Evolutionary conservation across 2,888 invertebrate genomes (phyloP), one percentile per base, ranked within the genome.

Genomic region (Agrotis clavis): DNA sequence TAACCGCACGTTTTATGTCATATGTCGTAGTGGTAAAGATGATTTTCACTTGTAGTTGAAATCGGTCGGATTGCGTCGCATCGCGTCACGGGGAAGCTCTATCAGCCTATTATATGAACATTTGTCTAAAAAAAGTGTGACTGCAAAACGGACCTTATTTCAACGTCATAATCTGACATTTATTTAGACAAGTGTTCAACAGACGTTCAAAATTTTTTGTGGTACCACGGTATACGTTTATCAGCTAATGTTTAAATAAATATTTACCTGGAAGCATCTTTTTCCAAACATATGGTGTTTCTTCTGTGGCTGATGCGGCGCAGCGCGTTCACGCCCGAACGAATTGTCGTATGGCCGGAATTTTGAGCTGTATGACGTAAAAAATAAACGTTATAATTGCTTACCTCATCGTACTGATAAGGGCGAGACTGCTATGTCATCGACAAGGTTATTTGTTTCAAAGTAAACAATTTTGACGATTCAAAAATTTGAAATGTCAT

Each of bases 281-380:
- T 99, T 98, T 11, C 98, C 99, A 90, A 98, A 99, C 98, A 99
- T 98, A 88, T 99, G 99, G 90, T 99, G 98, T 92, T 99, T 99
- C 95, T 99, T 99, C 93, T 99, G 98, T 0, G 96, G 92, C 18
- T 92, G 94, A 57, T 94, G 95, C 0, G 94, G 85, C 0, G 92
- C 96, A 25, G 92, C 93, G n/a, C 92, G 93, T 81, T 92, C 97
- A 85, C 89, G 97, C 41, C 91, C 97, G 63, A 93, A 95, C 11
- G 91, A 87, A 6, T 86, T 90, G 25, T 96, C 97, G 90, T 98
- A 98, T 1, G 98, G 98, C 68, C 98, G 97, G 90, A 97, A 97
- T 91, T 98, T 98, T 7, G 96, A 96, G 71, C 96, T 96, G 86
- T 41, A 80, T 72, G 7, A 67, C 73, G 48, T 3, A 14, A 30